Percentiles rank a stretch among this genome's conserved stretches.
Evolutionary conservation across 1,140 invertebrate genomes (phyloP).

Genomic region (Laodelphax striatellus): DNA sequence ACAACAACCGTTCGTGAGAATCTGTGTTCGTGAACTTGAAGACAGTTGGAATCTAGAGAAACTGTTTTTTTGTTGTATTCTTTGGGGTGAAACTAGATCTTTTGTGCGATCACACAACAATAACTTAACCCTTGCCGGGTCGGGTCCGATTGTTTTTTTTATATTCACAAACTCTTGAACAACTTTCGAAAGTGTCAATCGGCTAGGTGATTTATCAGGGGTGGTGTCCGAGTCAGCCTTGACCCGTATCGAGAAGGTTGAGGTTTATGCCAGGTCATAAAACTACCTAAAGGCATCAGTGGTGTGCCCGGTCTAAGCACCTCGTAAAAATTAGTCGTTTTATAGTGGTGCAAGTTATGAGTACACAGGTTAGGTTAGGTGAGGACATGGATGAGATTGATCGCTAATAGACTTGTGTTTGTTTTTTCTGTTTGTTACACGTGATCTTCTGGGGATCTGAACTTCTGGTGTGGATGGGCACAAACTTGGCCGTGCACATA

Average conservation of each 20-base stretch:
- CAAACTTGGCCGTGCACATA: not conserved
- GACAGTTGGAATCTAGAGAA: too few species aligned
- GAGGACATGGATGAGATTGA: not conserved
- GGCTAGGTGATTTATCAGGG: not conserved
- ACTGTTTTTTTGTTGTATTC: too few species aligned
- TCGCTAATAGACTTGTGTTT: not conserved
- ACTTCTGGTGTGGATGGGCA: too few species aligned
- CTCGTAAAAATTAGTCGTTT: conserved; percentile 1
- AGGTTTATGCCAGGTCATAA: not conserved
- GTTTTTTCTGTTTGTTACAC: too few species aligned
- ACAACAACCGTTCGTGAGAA: too few species aligned
- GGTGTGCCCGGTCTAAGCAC: not conserved
- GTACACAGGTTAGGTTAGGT: not conserved
- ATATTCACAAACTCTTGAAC: too few species aligned
- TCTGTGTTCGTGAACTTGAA: too few species aligned
- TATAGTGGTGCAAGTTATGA: not conserved
- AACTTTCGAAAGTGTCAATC: not conserved
- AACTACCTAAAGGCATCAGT: not conserved
- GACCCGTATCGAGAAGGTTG: not conserved
- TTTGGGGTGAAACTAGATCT: too few species aligned
- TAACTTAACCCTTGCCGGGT: too few species aligned
- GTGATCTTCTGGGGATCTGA: too few species aligned
- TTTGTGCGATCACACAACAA: too few species aligned
- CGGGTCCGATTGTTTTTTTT: too few species aligned
- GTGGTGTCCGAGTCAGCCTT: not conserved